Conservation (phyloP, 2,888 invertebrate species). For the Trichacis sp. region DNA sequence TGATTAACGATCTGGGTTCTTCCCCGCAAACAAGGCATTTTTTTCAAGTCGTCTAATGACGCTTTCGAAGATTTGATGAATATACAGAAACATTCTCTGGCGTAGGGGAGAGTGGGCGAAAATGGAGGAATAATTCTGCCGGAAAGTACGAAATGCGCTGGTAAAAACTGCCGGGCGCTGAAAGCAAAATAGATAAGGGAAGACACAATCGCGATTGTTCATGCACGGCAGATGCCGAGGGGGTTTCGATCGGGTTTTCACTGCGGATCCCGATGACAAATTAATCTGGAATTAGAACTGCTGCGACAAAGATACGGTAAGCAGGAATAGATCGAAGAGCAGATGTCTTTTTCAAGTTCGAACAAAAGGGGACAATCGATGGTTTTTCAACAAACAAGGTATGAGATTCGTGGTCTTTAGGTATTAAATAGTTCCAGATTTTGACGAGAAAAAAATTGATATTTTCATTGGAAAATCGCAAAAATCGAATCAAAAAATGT, state of each 20-base stretch:
- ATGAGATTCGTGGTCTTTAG: not conserved
- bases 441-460: too few species aligned
- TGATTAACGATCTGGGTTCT: conserved; percentile 50
- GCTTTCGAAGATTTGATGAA: not conserved
- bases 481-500: too few species aligned
- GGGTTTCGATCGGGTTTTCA: conserved; percentile 35
- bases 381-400: conserved; percentile 14
- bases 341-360: conserved; percentile 45
- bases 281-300: conserved; percentile 42
- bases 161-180: too few species aligned
- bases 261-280: conserved; percentile 40
- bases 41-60: not conserved
- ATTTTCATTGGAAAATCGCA: too few species aligned
- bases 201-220: conserved; percentile 19
- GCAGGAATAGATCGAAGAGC: conserved; percentile 29
- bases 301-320: conserved; percentile 33
- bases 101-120: not conserved
- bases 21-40: conserved; percentile 6
- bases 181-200: not conserved
- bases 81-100: not conserved
- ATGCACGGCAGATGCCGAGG: conserved; percentile 45
- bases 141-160: too few species aligned
- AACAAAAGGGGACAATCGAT: conserved; percentile 27
- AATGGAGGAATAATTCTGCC: not conserved
- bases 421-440: too few species aligned